Conservation (phyloP, 92 coral and sea anemone genomes). For the Palythoa grandis region DNA sequence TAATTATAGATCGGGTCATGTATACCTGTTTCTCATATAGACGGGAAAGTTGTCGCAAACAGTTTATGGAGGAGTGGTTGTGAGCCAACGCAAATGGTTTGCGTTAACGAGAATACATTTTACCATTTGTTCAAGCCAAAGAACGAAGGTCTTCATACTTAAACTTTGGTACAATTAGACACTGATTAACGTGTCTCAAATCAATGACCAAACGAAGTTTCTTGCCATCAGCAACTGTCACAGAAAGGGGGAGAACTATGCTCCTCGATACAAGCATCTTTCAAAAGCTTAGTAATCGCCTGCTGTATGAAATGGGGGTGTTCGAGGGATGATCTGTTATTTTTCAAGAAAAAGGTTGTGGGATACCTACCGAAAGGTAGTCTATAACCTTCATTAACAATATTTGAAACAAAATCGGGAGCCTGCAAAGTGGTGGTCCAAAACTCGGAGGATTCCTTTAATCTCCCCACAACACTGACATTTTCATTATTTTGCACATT, state of each 20-base stretch:
- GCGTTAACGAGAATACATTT: too few species aligned
- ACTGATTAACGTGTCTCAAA: too few species aligned
- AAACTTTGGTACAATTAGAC: slow-evolving; percentile 1
- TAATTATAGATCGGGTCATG: too few species aligned
- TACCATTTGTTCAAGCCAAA: too few species aligned
- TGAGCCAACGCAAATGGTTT: too few species aligned
- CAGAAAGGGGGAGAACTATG: slow-evolving; percentile 56
- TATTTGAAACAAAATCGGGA: slow-evolving; percentile 49
- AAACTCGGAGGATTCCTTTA: slow-evolving; percentile 42
- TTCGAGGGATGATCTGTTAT: slow-evolving; percentile 42
- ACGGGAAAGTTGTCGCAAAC: too few species aligned
- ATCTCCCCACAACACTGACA: slow-evolving; percentile 42
- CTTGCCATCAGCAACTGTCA: slow-evolving; percentile 69
- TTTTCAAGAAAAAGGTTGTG: slow-evolving; percentile 30
- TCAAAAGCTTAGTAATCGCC: slow-evolving; percentile 39
- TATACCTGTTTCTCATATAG: too few species aligned
- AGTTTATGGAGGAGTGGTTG: too few species aligned
- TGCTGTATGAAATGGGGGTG: slow-evolving; percentile 35
- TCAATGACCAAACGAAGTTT: slow-evolving; percentile 30
- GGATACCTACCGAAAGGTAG: slow-evolving; percentile 39
- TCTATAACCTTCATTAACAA: slow-evolving; percentile 36
- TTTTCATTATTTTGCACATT: slow-evolving; percentile 28
- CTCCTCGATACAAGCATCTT: slow-evolving; percentile 53
- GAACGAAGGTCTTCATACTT: slow-evolving; percentile 33
- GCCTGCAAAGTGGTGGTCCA: slow-evolving; percentile 58